These are phyloP conservation scores for Silurus lanzhouensis DNA, from an alignment of 2,797 vertebrate genomes.

Conservation along the genomic window DNA sequence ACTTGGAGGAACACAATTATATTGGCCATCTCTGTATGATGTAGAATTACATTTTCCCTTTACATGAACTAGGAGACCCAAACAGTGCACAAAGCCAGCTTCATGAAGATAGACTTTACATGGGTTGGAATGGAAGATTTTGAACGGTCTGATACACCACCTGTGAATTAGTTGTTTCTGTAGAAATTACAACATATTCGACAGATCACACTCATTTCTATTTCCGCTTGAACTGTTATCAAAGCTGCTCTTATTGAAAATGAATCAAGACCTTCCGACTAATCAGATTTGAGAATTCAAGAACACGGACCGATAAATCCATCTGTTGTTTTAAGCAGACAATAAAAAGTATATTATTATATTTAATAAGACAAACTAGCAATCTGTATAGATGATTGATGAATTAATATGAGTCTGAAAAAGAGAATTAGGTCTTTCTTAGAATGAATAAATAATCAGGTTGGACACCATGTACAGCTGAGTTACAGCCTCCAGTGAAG, in stretches of 20 bases:
- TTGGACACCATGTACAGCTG: neutral
- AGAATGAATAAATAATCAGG: neutral
- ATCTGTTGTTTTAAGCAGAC: too few relatives aligned
- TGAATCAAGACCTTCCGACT: neutral
- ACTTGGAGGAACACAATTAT: too few relatives aligned
- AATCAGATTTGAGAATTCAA: neutral
- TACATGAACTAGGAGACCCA: too few relatives aligned
- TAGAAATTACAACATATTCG: neutral
- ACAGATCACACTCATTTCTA: neutral
- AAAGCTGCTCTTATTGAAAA: neutral
- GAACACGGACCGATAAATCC: neutral
- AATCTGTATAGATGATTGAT: neutral
- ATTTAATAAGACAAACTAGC: conserved; percentile 1
- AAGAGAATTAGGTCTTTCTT: conserved; percentile 17
- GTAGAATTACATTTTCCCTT: too few relatives aligned
- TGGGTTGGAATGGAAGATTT: too few relatives aligned
- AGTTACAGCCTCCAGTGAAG: conserved; percentile 13
- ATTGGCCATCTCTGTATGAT: too few relatives aligned
- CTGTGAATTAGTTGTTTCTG: neutral
- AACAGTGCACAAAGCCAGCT: too few relatives aligned
- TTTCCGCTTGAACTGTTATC: neutral
- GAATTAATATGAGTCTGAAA: conserved; percentile 25
- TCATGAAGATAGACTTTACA: too few relatives aligned
- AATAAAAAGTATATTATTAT: neutral
- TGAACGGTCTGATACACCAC: neutral